phyloP scores from a whole-genome alignment of 2,113 vertebrate genomes.

The Bostrychus sinensis region DNA sequence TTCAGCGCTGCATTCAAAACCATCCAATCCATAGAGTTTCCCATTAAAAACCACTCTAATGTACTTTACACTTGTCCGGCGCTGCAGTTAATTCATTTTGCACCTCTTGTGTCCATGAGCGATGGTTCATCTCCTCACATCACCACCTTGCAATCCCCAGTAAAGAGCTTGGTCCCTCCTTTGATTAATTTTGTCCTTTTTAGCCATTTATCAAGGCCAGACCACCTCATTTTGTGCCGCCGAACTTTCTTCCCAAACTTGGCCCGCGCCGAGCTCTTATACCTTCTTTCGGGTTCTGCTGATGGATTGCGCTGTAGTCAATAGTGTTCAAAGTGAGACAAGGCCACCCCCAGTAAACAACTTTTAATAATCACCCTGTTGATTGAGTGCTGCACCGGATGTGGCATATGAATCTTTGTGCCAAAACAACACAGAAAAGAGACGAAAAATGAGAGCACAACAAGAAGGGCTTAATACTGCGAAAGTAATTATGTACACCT shows the following conservation, averaged over 20 bases:
- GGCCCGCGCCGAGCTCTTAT: constrained; percentile 27
- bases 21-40: constrained; percentile 2
- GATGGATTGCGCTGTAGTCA: constrained; percentile 67
- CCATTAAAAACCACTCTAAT: not conserved
- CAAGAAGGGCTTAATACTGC: constrained; percentile 47
- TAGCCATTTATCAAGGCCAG: constrained; percentile 65
- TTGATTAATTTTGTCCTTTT: constrained; percentile 59
- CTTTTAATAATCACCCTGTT: constrained; percentile 74
- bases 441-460: constrained; percentile 32
- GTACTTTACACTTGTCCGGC: not conserved
- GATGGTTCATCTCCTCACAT: constrained; percentile 44
- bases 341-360: constrained; percentile 65
- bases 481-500: constrained; percentile 61
- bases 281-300: constrained; percentile 61
- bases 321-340: constrained; percentile 58
- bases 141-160: constrained; percentile 33
- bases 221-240: constrained; percentile 35
- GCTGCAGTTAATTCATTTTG: constrained; percentile 1
- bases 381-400: constrained; percentile 64
- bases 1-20: constrained; percentile 19
- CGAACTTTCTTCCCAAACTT: constrained; percentile 56
- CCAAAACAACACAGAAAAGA: constrained; percentile 43
- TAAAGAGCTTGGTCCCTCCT: constrained; percentile 44
- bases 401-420: constrained; percentile 52
- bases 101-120: constrained; percentile 18